Evolutionary conservation across 2,113 vertebrate genomes (phyloP), one percentile per base, ranked within the genome.

Genomic region (Serinus canaria): DNA sequence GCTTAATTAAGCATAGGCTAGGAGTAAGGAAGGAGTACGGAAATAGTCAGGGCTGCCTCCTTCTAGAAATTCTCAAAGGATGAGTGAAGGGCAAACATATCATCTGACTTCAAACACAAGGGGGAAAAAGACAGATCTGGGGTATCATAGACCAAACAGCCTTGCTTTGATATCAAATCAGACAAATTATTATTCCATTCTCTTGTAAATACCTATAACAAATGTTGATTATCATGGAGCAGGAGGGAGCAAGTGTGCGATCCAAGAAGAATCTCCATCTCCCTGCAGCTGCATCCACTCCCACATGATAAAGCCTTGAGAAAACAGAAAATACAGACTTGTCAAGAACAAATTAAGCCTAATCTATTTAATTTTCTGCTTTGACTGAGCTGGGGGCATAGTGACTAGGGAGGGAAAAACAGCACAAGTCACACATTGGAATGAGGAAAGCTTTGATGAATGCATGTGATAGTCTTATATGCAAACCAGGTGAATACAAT

Each of bases 321-420:
- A 96, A 96, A 95, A 86, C 55, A 93, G 76, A 96, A 94, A 91
- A 92, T 52, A 93, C 56, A 90, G 47, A 89, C 91, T 93, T 92
- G 92, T 96, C 86, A 96, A 92, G 91, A 92, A 92, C 64, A 91
- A 94, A 96, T 93, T 78, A 93, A 83, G 69, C 76, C 89, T 93
- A 93, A 97, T 93, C 60, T 88, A 75, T 92, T 63, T 94, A 70
- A 90, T 81, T 83, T 93, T 87, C 59, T 50, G 85, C 89, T 87
- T 89, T 90, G 80, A 84, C 0, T 0, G 83, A 56, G 64, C 15
- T 75, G 83, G 69, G 46, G 86, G 64, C 15, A 10, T 23, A 75
- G 83, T 23, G 73, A 72, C 44, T 49, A 46, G 49, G 39, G 69
- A 95, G 66, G 53, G 49, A 55, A 90, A 69, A 92, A 55, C 56